Evolutionary conservation across 1,140 invertebrate genomes (phyloP).

Genomic region (Eufriesea mexicana): DNA sequence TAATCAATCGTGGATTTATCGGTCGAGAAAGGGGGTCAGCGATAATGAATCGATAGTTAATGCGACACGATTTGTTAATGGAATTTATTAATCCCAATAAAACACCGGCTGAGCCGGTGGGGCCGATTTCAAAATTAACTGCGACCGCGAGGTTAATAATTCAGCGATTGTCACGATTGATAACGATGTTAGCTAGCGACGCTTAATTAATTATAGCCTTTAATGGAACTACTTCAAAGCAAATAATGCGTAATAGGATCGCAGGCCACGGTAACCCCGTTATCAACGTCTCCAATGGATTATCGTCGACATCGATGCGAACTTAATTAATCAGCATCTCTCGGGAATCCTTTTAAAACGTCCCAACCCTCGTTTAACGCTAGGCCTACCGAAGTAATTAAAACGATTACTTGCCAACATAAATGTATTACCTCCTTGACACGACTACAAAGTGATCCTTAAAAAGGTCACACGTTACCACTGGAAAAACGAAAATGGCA

Average conservation of each 20-base stretch:
- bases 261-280: not conserved
- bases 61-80: conserved; percentile 9
- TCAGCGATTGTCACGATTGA: not conserved
- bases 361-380: not conserved
- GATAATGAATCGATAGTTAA: not conserved
- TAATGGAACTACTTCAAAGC: not conserved
- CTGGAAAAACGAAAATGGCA: not conserved
- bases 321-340: not conserved
- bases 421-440: too few species aligned
- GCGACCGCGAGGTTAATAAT: not conserved
- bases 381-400: not conserved
- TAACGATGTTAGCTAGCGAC: not conserved
- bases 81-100: not conserved
- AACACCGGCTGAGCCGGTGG: not conserved
- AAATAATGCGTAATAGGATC: not conserved
- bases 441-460: too few species aligned
- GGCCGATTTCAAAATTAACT: not conserved
- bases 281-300: not conserved
- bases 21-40: not conserved
- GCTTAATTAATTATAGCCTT: not conserved
- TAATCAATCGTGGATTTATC: not conserved
- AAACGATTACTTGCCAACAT: too few species aligned
- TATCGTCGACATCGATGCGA: not conserved
- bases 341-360: not conserved
- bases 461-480: not conserved